Base-by-base conservation (phyloP, 2,888 invertebrate genomes). In the Ctenicera cuprea region DNA sequence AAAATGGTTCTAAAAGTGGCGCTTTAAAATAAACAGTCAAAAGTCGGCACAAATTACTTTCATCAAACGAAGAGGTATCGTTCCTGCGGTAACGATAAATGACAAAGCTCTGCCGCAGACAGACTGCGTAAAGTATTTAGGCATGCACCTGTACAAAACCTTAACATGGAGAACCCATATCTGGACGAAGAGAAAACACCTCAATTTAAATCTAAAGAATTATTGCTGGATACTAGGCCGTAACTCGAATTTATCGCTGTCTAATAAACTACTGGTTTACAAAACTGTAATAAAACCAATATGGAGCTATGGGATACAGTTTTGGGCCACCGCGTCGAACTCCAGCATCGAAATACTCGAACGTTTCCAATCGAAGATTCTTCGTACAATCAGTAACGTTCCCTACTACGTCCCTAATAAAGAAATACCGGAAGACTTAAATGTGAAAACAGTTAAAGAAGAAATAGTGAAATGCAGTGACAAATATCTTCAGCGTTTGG, bases 211-310 rank as follows among this genome's bases (percentile, higher is more conserved):
- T 14, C 48, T 65, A 9, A 69, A 59, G 52, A 65, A 67, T 63
- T 30, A 68, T 50, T 67, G 71, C 41, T 73, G 74, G 74, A 43
- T 77, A 33, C 57, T 77, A 18, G 69, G 67, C 14, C 54, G 57
- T 59, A 76, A 66, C 61, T 50, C 20, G 7, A 22, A 22, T 3
- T 22, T 50, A 16, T 67, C 73, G 11, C 22, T 75, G 1, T 65
- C 64, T 14, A 77, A 69, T 41, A 74, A 76, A 69, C 18, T 76
- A 12, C 64, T 74, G 12, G 3, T 76, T 12, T 74, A 77, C 52
- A 45, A 45, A 75, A 75, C 48, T 26, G 61, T 20, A 52, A 59
- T 37, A 59, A 37, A 59, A 59, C 59, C 59, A 18, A 38, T 59
- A 38, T 59, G 38, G 59, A 38, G 18, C 38, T 68, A 37, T 52